Base-by-base conservation (phyloP, 2,113 vertebrate genomes). In the Cranoglanis bouderius region DNA sequence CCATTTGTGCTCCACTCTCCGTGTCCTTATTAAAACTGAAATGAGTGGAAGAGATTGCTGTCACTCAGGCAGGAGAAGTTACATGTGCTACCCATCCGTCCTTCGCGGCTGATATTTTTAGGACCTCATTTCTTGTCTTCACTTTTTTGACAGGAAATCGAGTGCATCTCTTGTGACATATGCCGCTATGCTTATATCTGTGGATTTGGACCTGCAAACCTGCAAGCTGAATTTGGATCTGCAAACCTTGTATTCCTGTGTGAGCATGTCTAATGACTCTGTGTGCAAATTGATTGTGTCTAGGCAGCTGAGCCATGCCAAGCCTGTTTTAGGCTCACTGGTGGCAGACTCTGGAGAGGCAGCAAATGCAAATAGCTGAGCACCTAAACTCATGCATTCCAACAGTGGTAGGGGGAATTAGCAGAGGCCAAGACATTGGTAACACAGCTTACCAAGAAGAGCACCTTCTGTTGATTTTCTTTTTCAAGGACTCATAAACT, bases 11-110 rank as follows among this genome's bases (percentile, higher is more conserved):
- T 67, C 29, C 29, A 32, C 85, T 85, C 85, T 89, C 40, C 2
- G 1, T 65, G 82, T 32, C 85, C 93, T 93, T 88, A 89, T 93
- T 92, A 93, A 93, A 92, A 92, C 84, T 89, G 90, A 91, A 91
- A 90, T 87, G 90, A 92, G 93, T 90, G 87, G 89, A 87, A 90
- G 93, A 89, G 89, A 91, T 93, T 87, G 81, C 81, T 90, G 91
- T 92, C 92, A 93, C 84, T 93, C 91, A 89, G 70, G 90, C 84
- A 67, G 82, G 87, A n/a, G 59, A 90, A 85, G 87, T 90, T 85
- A 85, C 89, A 84, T 55, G 67, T 83, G 89, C 85, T 26, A 67
- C 63, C 43, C 43, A 24, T 67, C 61, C 29, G 61, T 67, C 61
- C 83, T 24, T 67, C 83, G 51, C 8, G 40, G 16, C 29, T 67